Base-by-base conservation (phyloP, 1,140 invertebrate species). In the Eubasilissa regina region DNA sequence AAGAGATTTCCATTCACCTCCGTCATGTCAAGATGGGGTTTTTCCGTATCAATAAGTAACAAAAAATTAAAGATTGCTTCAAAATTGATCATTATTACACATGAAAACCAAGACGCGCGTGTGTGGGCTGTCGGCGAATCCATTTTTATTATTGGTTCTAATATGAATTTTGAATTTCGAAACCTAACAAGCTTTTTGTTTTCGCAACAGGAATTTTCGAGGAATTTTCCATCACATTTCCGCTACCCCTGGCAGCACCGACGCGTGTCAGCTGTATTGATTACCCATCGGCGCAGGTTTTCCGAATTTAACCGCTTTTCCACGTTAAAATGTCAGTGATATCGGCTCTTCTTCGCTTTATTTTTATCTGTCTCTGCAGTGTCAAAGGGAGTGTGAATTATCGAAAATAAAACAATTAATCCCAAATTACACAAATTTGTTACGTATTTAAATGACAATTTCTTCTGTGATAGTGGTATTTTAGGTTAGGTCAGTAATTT, bases 251-350 rank as follows among this genome's bases (percentile, higher is more conserved):
- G 51, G 68, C 68, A 73, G 68, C 68, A 55, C 68, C 15, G 48
- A 17, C 62, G 35, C 17, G 13, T 21, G 58, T 66, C 47, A 77
- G 60, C 75, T 64, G 74, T 77, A 77, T 77, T 60, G 75, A 77
- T 77, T 48, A 56, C 75, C 62, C 62, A 47, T 35, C 15, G 47
- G 35, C 62, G 75, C 43, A 43, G 55, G 13, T 43, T 56, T 58
- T 13, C 53, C 25, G 11, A 66, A 15, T 3, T 21, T 43, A 62
- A 17, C 47, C 25, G 44, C n/a, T 77, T 74, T 35, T 77, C 45
- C 62, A 17, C 47, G 11, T 25, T 47, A 77, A 51, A 68, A 77
- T 68, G 75, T 44, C 75, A 68, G 75, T 68, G 13, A 8, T 48
- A 64, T 76, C 56, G 58, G 56, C 56, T 8, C 47, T 62, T 48